phyloP scores from a whole-genome alignment of 2,888 invertebrate species.

The Busseola fusca region DNA sequence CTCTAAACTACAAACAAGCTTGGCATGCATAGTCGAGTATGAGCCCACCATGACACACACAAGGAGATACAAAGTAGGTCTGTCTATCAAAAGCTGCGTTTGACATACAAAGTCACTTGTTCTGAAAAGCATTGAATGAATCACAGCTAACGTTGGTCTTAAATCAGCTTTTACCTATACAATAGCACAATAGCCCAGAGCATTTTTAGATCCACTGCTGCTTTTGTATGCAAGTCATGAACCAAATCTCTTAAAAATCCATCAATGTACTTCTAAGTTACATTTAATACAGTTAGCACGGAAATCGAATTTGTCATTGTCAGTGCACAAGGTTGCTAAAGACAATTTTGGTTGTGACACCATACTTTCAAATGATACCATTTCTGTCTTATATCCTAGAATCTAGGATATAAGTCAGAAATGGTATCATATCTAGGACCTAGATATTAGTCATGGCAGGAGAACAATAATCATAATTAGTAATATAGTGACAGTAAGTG shows the following conservation, averaged over 20 bases:
- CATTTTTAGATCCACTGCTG: not conserved
- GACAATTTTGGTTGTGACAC: slow-evolving; percentile 47
- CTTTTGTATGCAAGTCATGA: not conserved
- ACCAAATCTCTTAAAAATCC: not conserved
- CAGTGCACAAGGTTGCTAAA: slow-evolving; percentile 33
- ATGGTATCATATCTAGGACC: no score
- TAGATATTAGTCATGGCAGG: slow-evolving; percentile 26
- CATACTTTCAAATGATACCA: slow-evolving; percentile 46
- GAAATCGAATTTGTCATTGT: slow-evolving; percentile 45
- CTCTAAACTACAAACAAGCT: no score
- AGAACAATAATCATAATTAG: slow-evolving; percentile 17
- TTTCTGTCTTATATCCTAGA: slow-evolving; percentile 27
- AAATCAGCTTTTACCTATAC: not conserved
- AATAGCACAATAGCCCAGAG: slow-evolving; percentile 1
- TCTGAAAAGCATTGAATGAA: slow-evolving; percentile 28
- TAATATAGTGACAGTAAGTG: slow-evolving; percentile 13
- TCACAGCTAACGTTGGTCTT: slow-evolving; percentile 11
- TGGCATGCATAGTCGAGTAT: not conserved
- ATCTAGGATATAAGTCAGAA: no score
- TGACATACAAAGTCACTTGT: not conserved
- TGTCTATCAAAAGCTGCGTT: not conserved
- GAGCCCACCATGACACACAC: not conserved
- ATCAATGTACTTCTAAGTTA: slow-evolving; percentile 1
- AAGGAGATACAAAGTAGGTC: not conserved
- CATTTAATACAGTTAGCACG: not conserved